Evolutionary conservation across 2,888 invertebrate species (phyloP).

Genomic region (Trilocha varians): DNA sequence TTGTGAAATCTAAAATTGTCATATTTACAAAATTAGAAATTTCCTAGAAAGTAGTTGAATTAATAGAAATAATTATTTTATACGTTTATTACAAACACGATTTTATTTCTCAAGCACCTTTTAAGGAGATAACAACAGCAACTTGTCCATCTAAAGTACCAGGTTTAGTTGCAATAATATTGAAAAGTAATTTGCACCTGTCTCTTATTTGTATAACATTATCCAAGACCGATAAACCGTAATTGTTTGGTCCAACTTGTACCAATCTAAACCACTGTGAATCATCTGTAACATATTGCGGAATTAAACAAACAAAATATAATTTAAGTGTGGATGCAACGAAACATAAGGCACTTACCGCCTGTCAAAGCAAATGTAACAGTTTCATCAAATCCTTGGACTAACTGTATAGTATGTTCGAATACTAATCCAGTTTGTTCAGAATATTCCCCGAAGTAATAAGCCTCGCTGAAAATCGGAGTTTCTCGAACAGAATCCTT

Average conservation of each 20-base stretch:
- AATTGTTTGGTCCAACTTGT: constrained; percentile 11
- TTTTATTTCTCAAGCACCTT: constrained; percentile 11
- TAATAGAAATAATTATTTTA: background rate
- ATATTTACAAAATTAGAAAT: background rate
- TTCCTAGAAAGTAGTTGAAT: background rate
- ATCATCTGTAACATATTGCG: constrained; percentile 17
- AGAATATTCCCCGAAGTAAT: constrained; percentile 25
- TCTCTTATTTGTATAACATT: constrained; percentile 10
- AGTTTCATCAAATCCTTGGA: constrained; percentile 23
- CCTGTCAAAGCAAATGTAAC: constrained; percentile 24
- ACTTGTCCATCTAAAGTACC: constrained; percentile 15
- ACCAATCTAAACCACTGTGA: constrained; percentile 18
- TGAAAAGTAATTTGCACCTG: constrained; percentile 18
- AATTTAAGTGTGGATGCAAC: background rate
- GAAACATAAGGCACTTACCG: constrained; percentile 17
- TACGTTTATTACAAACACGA: background rate
- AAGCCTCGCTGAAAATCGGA: constrained; percentile 18
- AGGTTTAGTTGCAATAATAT: constrained; percentile 19
- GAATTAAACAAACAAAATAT: constrained; percentile 1
- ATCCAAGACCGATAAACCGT: constrained; percentile 8
- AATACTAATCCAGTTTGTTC: constrained; percentile 19
- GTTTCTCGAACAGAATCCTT: background rate
- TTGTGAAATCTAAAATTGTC: background rate
- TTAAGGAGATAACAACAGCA: constrained; percentile 18
- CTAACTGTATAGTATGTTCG: constrained; percentile 19